These are phyloP conservation scores for Cheiracanthium punctorium DNA, from an alignment of 2,888 invertebrate species.

Conservation along the genomic window DNA sequence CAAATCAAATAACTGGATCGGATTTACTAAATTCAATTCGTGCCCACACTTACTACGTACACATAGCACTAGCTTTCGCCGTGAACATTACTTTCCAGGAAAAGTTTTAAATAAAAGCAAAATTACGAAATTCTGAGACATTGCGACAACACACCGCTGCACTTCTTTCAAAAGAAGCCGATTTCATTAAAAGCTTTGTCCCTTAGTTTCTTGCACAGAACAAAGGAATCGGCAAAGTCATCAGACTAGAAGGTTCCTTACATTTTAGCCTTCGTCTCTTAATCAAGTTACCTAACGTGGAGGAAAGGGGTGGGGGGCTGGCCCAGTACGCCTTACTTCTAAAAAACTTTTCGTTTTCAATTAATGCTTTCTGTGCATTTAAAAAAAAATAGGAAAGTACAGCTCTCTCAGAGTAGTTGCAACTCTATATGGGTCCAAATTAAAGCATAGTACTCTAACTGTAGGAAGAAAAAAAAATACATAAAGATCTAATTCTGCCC, in stretches of 20 bases:
- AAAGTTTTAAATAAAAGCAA: too few relatives aligned
- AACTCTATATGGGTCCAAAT: slow-evolving; percentile 50
- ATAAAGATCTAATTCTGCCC: slow-evolving; percentile 57
- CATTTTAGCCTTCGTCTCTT: slow-evolving; percentile 49
- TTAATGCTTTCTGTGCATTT: slow-evolving; percentile 44
- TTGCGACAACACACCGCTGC: neutral
- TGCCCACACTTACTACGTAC: too few relatives aligned
- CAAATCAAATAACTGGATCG: too few relatives aligned
- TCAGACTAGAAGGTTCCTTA: slow-evolving; percentile 47
- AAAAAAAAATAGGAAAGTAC: slow-evolving; percentile 15
- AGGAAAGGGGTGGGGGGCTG: too few relatives aligned
- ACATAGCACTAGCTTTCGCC: too few relatives aligned
- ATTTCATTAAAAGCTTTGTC: slow-evolving; percentile 27
- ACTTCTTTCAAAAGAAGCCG: slow-evolving; percentile 11
- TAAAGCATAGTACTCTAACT: slow-evolving; percentile 38
- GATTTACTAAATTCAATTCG: too few relatives aligned
- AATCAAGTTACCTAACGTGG: slow-evolving; percentile 52
- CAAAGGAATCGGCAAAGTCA: slow-evolving; percentile 56
- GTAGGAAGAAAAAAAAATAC: slow-evolving; percentile 34
- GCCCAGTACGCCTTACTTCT: slow-evolving; percentile 15
- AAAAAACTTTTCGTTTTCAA: slow-evolving; percentile 62
- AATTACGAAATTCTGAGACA: too few relatives aligned
- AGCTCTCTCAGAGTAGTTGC: neutral
- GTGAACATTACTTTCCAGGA: too few relatives aligned
- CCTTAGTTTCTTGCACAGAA: slow-evolving; percentile 33